phyloP scores from a whole-genome alignment of 2,113 vertebrate species.

The Atherinomorus stipes region DNA sequence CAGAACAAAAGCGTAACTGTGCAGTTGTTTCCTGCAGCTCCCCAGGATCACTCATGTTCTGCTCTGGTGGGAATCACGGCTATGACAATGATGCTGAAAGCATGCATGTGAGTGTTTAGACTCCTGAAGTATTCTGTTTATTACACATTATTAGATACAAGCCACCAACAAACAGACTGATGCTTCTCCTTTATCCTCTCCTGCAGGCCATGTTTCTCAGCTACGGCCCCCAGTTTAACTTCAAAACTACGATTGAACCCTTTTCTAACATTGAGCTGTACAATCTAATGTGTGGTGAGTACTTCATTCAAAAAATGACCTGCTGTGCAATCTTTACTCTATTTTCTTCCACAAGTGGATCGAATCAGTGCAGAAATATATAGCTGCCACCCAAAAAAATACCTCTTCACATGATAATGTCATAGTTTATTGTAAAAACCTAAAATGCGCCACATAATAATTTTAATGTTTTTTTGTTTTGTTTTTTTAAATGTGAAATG shows the following conservation, averaged over 20 bases:
- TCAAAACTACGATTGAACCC: conserved; percentile 68
- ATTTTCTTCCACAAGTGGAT: too few relatives aligned
- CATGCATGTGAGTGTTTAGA: conserved; percentile 79
- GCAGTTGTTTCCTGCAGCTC: conserved; percentile 40
- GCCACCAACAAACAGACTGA: neutral
- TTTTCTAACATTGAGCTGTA: conserved; percentile 84
- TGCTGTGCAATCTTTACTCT: neutral
- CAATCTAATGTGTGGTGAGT: conserved; percentile 86
- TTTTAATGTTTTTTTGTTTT: too few relatives aligned
- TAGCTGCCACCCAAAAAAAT: too few relatives aligned
- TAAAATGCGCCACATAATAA: too few relatives aligned
- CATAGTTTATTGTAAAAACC: too few relatives aligned
- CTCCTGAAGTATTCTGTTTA: neutral
- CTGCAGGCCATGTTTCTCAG: conserved; percentile 82
- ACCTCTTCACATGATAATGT: too few relatives aligned
- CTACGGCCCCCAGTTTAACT: conserved; percentile 80
- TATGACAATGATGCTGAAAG: conserved; percentile 83
- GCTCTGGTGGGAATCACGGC: conserved; percentile 80
- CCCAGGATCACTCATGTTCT: conserved; percentile 73
- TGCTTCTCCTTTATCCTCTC: neutral
- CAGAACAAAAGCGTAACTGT: too few relatives aligned
- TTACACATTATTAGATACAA: neutral
- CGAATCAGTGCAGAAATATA: too few relatives aligned
- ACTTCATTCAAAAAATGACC: neutral
- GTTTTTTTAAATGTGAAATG: too few relatives aligned